Conservation (phyloP, 2,888 invertebrate species). For the Plagodis dolabraria region DNA sequence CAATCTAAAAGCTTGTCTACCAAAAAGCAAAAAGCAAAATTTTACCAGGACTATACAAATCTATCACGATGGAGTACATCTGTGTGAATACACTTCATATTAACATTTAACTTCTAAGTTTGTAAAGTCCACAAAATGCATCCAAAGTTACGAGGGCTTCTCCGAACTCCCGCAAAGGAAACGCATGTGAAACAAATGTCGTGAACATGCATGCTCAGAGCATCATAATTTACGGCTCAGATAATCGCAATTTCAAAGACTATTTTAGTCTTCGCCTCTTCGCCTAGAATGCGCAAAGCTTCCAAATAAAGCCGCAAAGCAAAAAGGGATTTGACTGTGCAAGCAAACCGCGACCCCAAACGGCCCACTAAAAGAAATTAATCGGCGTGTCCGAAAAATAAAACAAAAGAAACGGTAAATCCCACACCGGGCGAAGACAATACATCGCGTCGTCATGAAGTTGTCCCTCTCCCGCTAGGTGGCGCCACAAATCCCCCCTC, state of each 20-base stretch:
- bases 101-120: constrained; percentile 29
- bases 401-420: constrained; percentile 77
- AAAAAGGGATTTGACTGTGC: constrained; percentile 56
- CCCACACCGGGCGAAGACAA: constrained; percentile 78
- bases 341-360: constrained; percentile 58
- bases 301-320: constrained; percentile 50
- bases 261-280: constrained; percentile 41
- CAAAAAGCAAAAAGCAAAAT: too few relatives aligned
- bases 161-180: constrained; percentile 62
- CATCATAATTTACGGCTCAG: constrained; percentile 51
- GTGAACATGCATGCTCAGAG: constrained; percentile 50
- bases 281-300: constrained; percentile 44
- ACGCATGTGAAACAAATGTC: constrained; percentile 60
- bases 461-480: constrained; percentile 78
- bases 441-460: constrained; percentile 78
- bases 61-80: not conserved
- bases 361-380: constrained; percentile 71
- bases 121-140: constrained; percentile 24
- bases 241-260: constrained; percentile 36
- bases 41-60: too few relatives aligned
- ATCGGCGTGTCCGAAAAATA: constrained; percentile 74
- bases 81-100: constrained; percentile 26
- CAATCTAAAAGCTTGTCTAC: too few relatives aligned
- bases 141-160: constrained; percentile 49
- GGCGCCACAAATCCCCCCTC: constrained; percentile 65